Evolutionary conservation across 1,140 invertebrate species (phyloP), one percentile per base, ranked within the genome.

Genomic region (Subanguina moxae): DNA sequence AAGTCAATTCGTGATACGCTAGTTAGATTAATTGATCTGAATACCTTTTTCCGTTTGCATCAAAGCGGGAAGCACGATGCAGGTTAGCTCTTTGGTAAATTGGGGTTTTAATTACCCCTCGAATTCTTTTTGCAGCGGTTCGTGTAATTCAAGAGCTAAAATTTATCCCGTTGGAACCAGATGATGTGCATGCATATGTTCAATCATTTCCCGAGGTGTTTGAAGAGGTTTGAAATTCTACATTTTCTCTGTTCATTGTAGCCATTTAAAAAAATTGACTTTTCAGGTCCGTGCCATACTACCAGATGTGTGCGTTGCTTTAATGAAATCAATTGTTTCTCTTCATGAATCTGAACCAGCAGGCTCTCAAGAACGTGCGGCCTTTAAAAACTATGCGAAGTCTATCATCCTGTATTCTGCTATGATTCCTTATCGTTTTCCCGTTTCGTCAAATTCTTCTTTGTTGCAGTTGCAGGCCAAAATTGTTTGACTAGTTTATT

Each of bases 381-480:
- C 23, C 17, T 46, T 73, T 28, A 63, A 66, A 32, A 38, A 57
- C 19, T 65, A 65, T 38, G 57, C 71, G 1, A 75, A 78, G 25
- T 67, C 66, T 15, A 46, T 76, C 21, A 43, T 76, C n/a, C 62
- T 78, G 13, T 76, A 74, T 23, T 32, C 62, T 9, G 74, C 76
- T 1, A 72, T 62, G 63, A 68, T 78, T 25, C 66, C 73, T 13
- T 72, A 58, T 43, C 70, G 72, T 25, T 76, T 76, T 64, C 71
- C 74, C 15, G 48, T 75, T 25, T 66, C 64, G 0, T 59, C 75
- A 27, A 76, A 78, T 45, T 76, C 74, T n/a, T 30, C 42, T 23
- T 46, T 76, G 17, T 57, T 76, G 1, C 76, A 76, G 46, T 42
- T 76, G 19, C 74, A 79, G 57, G 74, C 73, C 15, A 28, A 65